Base-by-base conservation (phyloP, 1,140 invertebrate species). In the Papilio polyxenes region DNA sequence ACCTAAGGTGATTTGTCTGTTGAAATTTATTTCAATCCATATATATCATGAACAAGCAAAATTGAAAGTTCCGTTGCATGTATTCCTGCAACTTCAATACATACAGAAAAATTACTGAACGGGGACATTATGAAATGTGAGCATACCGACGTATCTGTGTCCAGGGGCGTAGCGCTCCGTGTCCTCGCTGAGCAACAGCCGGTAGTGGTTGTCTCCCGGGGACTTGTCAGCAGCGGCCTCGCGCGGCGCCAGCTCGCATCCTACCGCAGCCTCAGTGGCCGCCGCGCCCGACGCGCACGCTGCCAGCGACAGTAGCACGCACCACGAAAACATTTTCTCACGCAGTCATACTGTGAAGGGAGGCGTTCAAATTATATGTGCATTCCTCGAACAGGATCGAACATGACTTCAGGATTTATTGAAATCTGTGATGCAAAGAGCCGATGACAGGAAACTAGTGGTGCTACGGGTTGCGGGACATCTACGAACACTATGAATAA, bases 181-280 rank as follows among this genome's bases (percentile, higher is more conserved):
- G 86, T 97, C 96, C 82, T 97, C 97, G 86, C 96, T 97, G 82
- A 98, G 95, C 86, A 96, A 95, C 87, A 98, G 96, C 87, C 95
- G 95, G 93, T 97, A 98, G 87, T 97, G 97, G 94, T 97, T 97
- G 92, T 98, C 97, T 23, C 97, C 97, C n/a, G 95, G 95, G 3
- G 91, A 88, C 92, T 95, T 95, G n/a, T 91, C 87, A 1, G 90
- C 91, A 10, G 91, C 91, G 87, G 90, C 85, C 77, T 87, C 80
- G 81, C 87, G 77, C 5, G 92, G 91, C 84, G 87, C 17, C 85
- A 93, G 83, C 78, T 90, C 87, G 84, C 92, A 90, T n/a, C 65
- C 83, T 79, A 80, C 79, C n/a, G 40, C 40, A 3, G 7, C 40
- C 3, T 44, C 40, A 44, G 40, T 83, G 80, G 75, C 75, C 51